phyloP scores from a whole-genome alignment of 1,140 invertebrate species.

The Eriosoma lanigerum region DNA sequence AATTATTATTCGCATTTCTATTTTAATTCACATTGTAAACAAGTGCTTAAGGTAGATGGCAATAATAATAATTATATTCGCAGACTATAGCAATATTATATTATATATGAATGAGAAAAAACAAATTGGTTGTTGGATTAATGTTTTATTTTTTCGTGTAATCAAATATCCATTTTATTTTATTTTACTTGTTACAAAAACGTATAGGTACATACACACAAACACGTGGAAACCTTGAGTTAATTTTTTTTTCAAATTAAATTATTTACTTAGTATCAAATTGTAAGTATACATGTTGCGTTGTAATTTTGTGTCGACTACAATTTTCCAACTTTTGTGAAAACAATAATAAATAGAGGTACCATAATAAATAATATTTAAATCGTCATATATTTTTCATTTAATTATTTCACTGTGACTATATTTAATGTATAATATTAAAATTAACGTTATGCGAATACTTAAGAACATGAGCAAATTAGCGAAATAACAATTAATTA shows the following conservation, averaged over 20 bases:
- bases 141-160: neutral
- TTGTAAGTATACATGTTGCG: too few relatives aligned
- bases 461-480: too few relatives aligned
- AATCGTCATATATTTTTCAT: too few relatives aligned
- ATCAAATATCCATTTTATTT: neutral
- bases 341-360: too few relatives aligned
- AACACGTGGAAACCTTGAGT: constrained; percentile 2
- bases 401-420: too few relatives aligned
- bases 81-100: neutral
- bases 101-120: neutral
- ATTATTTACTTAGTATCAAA: neutral
- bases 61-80: neutral
- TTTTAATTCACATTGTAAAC: too few relatives aligned
- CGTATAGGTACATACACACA: neutral
- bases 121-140: neutral
- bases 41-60: neutral
- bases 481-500: too few relatives aligned
- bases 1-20: too few relatives aligned
- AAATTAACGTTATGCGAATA: too few relatives aligned
- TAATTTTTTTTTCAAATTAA: constrained; percentile 1
- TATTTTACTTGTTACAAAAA: neutral
- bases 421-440: too few relatives aligned
- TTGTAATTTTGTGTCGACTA: neutral
- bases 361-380: too few relatives aligned
- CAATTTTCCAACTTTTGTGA: neutral